phyloP scores from a whole-genome alignment of 53 echinoderm and acorn worm species.

The Apostichopus leukothele region DNA sequence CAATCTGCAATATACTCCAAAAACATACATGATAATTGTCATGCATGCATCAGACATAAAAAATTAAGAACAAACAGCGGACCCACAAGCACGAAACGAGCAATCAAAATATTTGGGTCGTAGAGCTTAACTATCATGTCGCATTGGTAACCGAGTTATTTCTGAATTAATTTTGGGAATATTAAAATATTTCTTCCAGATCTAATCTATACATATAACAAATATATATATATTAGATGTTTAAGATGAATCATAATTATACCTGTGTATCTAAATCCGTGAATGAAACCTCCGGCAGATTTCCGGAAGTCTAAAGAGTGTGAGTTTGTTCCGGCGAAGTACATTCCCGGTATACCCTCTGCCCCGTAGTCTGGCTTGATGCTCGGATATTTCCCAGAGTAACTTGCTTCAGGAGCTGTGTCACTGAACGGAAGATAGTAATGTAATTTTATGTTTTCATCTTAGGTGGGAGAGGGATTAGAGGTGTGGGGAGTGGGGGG shows the following conservation, averaged over 20 bases:
- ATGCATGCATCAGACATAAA: too few relatives aligned
- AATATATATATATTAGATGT: not conserved
- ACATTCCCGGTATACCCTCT: constrained; percentile 62
- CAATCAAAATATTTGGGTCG: too few relatives aligned
- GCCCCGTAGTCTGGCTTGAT: constrained; percentile 78
- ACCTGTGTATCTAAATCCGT: constrained; percentile 95
- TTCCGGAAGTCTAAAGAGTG: constrained; percentile 84
- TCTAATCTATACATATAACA: not conserved
- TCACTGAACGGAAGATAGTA: constrained; percentile 49
- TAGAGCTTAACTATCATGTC: too few relatives aligned
- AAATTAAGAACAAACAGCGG: too few relatives aligned
- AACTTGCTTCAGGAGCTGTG: constrained; percentile 45
- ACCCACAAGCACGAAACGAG: too few relatives aligned
- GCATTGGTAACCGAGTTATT: too few relatives aligned
- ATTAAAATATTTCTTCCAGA: not conserved
- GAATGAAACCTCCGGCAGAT: constrained; percentile 98
- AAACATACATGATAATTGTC: constrained; percentile 1
- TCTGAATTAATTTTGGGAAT: too few relatives aligned
- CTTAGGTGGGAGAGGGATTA: too few relatives aligned
- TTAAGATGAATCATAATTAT: not conserved
- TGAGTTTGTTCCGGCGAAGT: constrained; percentile 84
- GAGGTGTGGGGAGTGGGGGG: too few relatives aligned
- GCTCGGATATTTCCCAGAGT: constrained; percentile 65
- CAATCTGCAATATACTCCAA: constrained; percentile 13
- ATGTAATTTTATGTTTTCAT: too few relatives aligned